These are phyloP conservation scores for Globia sparganii DNA, from an alignment of 2,888 invertebrate species.

Conservation along the genomic window DNA sequence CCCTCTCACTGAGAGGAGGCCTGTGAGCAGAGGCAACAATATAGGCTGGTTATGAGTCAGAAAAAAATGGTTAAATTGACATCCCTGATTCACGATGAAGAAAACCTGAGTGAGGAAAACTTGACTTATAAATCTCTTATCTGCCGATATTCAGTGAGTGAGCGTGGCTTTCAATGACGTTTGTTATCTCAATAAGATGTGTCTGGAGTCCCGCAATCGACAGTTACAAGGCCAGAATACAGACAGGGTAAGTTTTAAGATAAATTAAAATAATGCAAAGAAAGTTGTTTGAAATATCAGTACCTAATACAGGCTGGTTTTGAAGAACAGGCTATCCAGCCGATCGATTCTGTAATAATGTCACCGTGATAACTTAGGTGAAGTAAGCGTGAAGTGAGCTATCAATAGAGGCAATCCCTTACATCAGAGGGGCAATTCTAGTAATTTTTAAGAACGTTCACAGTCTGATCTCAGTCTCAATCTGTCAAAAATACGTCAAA, in stretches of 20 bases:
- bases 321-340: neutral
- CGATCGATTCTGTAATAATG: too few relatives aligned
- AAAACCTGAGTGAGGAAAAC: neutral
- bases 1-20: too few relatives aligned
- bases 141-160: neutral
- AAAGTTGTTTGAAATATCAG: neutral
- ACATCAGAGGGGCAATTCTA: too few relatives aligned
- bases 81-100: neutral
- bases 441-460: too few relatives aligned
- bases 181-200: slow-evolving; percentile 11
- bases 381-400: too few relatives aligned
- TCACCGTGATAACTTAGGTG: too few relatives aligned
- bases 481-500: too few relatives aligned
- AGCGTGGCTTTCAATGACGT: neutral
- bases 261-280: neutral
- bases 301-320: neutral
- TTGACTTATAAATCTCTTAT: slow-evolving; percentile 4
- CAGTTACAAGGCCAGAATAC: neutral
- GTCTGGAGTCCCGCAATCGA: slow-evolving; percentile 4
- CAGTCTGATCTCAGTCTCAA: too few relatives aligned
- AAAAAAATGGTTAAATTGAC: neutral
- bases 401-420: too few relatives aligned
- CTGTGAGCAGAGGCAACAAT: too few relatives aligned
- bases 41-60: too few relatives aligned
- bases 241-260: neutral